phyloP scores from a whole-genome alignment of 1,140 invertebrate species.

The Wasmannia auropunctata region DNA sequence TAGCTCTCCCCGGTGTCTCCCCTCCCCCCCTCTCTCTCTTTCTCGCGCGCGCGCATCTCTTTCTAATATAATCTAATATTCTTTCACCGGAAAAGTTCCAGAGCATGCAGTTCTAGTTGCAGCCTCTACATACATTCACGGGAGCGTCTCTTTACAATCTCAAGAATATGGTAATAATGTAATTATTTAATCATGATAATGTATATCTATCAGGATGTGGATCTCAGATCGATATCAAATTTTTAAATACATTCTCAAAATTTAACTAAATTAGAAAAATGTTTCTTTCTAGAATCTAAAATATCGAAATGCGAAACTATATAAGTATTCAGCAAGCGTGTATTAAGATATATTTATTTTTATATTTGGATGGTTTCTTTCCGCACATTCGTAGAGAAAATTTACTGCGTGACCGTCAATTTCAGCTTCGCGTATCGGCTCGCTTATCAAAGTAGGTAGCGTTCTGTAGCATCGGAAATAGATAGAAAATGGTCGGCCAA shows the following conservation, averaged over 20 bases:
- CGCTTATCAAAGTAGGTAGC: conserved; percentile 21
- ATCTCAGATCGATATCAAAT: background rate
- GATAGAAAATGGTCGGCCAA: conserved; percentile 52
- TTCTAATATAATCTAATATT: conserved; percentile 36
- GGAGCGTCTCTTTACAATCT: background rate
- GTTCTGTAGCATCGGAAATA: conserved; percentile 13
- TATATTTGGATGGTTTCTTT: background rate
- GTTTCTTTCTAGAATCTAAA: background rate
- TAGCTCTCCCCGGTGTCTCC: background rate
- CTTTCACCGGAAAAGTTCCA: background rate
- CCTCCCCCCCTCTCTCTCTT: background rate
- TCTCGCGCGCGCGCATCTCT: no score
- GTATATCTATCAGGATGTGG: no score
- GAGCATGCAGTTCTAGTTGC: conserved; percentile 4
- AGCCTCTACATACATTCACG: background rate
- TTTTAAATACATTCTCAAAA: background rate
- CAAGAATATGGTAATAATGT: background rate
- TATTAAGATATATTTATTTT: background rate
- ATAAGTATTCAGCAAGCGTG: background rate
- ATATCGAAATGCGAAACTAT: background rate
- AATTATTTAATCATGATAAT: background rate
- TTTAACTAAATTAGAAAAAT: background rate
- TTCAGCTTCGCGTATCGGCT: conserved; percentile 15
- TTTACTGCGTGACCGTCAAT: conserved; percentile 13
- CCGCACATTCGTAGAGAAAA: background rate